These are phyloP conservation scores for Catonia carolina DNA, from an alignment of 2,888 invertebrate genomes.

Conservation along the genomic window DNA sequence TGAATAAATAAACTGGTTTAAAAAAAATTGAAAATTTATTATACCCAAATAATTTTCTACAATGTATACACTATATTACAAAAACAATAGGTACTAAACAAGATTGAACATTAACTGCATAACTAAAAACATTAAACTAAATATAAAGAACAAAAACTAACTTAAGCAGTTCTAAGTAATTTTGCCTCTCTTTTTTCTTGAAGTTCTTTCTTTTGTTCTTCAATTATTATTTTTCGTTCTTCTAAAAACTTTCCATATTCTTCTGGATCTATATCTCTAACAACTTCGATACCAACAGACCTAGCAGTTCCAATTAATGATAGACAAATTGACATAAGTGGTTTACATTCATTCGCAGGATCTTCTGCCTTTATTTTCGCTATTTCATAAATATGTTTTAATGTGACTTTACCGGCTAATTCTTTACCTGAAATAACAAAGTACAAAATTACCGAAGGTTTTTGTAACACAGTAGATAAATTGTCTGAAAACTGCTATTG, in stretches of 20 bases:
- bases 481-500: slow-evolving; percentile 4
- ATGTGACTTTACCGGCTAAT: slow-evolving; percentile 78
- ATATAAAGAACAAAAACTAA: slow-evolving; percentile 25
- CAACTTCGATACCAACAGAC: slow-evolving; percentile 79
- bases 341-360: slow-evolving; percentile 57
- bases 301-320: slow-evolving; percentile 71
- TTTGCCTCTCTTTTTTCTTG: slow-evolving; percentile 84
- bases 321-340: slow-evolving; percentile 66
- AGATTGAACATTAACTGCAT: too few species aligned
- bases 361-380: slow-evolving; percentile 92
- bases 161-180: slow-evolving; percentile 76
- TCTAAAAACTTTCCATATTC: slow-evolving; percentile 78
- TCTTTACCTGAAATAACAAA: slow-evolving; percentile 55
- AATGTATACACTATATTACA: too few species aligned
- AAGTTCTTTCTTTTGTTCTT: slow-evolving; percentile 65
- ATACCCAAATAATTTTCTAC: too few species aligned
- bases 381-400: slow-evolving; percentile 97
- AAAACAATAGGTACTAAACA: too few species aligned
- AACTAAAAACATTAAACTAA: too few species aligned
- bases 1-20: too few species aligned
- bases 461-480: too few species aligned
- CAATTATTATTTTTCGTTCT: slow-evolving; percentile 61
- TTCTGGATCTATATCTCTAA: slow-evolving; percentile 63
- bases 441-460: slow-evolving; percentile 18
- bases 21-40: too few species aligned